Conservation (phyloP, 2,113 vertebrate species). For the Pseudorectes ferrugineus region DNA sequence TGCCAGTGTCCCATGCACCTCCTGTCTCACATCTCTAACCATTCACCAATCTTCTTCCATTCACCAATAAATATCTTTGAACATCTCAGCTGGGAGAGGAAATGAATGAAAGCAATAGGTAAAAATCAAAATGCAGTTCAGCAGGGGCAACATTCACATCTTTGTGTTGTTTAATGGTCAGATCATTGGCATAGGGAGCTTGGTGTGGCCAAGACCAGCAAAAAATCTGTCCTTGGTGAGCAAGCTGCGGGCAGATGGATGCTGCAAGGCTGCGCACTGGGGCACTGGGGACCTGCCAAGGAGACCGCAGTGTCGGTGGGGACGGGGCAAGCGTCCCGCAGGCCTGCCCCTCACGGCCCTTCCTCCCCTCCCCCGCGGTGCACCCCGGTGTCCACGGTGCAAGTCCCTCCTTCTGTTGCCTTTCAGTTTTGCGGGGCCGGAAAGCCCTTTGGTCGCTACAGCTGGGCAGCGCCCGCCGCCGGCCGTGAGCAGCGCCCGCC, state of each 20-base stretch:
- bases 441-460: fast-evolving
- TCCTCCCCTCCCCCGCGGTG: too few relatives aligned
- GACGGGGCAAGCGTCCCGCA: neutral
- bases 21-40: fast-evolving
- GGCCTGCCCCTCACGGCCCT: neutral
- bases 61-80: neutral
- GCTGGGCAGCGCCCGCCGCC: too few relatives aligned
- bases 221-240: neutral
- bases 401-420: too few relatives aligned
- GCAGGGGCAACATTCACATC: neutral
- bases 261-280: fast-evolving
- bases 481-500: neutral
- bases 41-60: neutral
- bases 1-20: neutral
- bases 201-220: neutral
- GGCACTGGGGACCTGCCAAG: neutral
- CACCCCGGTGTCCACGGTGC: neutral
- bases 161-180: neutral
- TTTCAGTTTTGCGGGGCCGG: neutral
- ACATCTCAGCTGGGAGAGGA: neutral
- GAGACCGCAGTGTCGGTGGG: fast-evolving
- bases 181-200: fast-evolving
- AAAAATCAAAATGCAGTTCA: neutral
- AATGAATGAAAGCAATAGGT: neutral
- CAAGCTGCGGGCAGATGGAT: fast-evolving